Evolutionary conservation across 2,113 vertebrate species (phyloP), one percentile per base, ranked within the genome.

Genomic region (Scomber japonicus): DNA sequence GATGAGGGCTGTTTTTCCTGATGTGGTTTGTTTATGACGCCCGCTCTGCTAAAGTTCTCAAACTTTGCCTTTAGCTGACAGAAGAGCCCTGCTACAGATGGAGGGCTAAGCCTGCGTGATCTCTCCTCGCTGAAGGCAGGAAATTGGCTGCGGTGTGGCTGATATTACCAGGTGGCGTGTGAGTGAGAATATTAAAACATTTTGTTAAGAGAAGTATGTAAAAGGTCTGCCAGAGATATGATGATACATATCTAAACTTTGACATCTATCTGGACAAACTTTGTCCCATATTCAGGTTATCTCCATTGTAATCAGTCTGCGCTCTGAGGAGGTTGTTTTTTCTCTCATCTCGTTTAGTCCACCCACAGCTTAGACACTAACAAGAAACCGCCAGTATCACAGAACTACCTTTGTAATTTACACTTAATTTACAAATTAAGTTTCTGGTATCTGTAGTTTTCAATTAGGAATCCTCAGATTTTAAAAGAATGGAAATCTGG

Each of bases 101-200:
- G 92, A 91, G 85, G 84, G 71, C 83, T 92, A 91, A 93, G 91
- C 91, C 84, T 8, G 44, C 1, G 77, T 88, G 87, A 92, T 90
- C 83, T 90, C 92, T 72, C 49, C 81, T 68, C 16, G 2, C 78
- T 64, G 59, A 5, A 81, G 74, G 70, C 79, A 69, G 74, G 51
- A 86, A 83, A 85, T 87, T 65, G 89, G 78, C 56, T 45, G 74
- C 49, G 44, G 79, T 44, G 78, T 70, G 86, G 72, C 59, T 88
- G 83, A 69, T 82, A 76, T 87, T 72, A 92, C 57, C 90, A 88
- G 78, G 91, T 82, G 82, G 77, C 16, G 49, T 31, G 17, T 66
- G 71, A 59, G 71, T 2, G 62, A 72, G 82, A 76, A 87, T 44
- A 81, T 83, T 85, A 79, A 87, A 86, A 67, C 70, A 73, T 68